phyloP scores from a whole-genome alignment of 2,888 invertebrate species.

The Cheilosia scutellata region DNA sequence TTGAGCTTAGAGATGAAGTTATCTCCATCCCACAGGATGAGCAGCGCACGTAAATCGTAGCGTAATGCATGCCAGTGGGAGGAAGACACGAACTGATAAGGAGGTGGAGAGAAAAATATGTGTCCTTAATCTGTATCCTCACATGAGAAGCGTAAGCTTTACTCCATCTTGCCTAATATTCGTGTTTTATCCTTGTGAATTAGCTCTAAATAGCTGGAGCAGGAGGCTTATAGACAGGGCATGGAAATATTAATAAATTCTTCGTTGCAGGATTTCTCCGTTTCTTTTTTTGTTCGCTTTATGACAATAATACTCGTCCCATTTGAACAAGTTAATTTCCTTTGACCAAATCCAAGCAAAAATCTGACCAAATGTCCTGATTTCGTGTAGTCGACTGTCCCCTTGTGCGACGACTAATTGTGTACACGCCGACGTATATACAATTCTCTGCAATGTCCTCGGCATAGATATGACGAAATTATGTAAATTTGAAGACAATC shows the following conservation, averaged over 20 bases:
- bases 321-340: slow-evolving; percentile 58
- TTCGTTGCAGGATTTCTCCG: slow-evolving; percentile 22
- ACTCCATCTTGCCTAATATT: slow-evolving; percentile 50
- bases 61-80: slow-evolving; percentile 48
- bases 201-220: slow-evolving; percentile 32
- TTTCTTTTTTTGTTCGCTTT: slow-evolving; percentile 24
- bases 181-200: slow-evolving; percentile 70
- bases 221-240: not conserved
- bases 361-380: slow-evolving; percentile 55
- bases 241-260: slow-evolving; percentile 67
- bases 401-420: slow-evolving; percentile 55
- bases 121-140: slow-evolving; percentile 58
- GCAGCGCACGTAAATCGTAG: slow-evolving; percentile 75
- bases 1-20: slow-evolving; percentile 76
- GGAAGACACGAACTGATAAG: slow-evolving; percentile 41
- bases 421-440: slow-evolving; percentile 15
- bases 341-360: slow-evolving; percentile 10
- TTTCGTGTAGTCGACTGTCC: slow-evolving; percentile 21
- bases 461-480: slow-evolving; percentile 72
- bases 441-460: slow-evolving; percentile 29
- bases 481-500: slow-evolving; percentile 64
- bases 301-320: slow-evolving; percentile 30
- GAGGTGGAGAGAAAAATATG: slow-evolving; percentile 45
- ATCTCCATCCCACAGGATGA: slow-evolving; percentile 72
- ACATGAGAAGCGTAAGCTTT: slow-evolving; percentile 52